Conservation (phyloP, 2,113 vertebrate genomes). For the Podarcis muralis region DNA sequence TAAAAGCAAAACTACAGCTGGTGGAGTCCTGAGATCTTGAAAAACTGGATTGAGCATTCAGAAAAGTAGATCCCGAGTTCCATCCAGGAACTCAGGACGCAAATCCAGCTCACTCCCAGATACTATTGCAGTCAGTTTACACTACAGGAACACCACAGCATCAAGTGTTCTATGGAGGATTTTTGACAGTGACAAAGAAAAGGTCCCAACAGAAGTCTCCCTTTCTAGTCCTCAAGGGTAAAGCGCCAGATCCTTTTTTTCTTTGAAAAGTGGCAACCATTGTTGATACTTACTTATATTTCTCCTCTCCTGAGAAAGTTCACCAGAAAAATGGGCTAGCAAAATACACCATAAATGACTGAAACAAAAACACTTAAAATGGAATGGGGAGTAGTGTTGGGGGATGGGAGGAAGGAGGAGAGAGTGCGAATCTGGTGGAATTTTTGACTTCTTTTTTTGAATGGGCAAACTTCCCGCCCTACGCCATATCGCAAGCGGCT, state of each 20-base stretch:
- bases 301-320: not conserved
- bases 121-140: not conserved
- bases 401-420: too few species aligned
- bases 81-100: slow-evolving; percentile 15
- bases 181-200: not conserved
- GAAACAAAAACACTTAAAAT: not conserved
- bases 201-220: not conserved
- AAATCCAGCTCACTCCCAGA: not conserved
- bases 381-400: too few species aligned
- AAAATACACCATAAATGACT: not conserved
- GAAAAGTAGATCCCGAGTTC: slow-evolving; percentile 9
- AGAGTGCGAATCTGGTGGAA: not conserved
- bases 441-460: not conserved
- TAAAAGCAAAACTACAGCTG: too few species aligned
- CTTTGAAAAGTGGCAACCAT: not conserved
- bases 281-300: not conserved
- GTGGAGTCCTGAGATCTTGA: not conserved
- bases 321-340: not conserved
- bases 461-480: not conserved
- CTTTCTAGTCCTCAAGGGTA: not conserved
- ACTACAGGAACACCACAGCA: not conserved
- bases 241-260: too few species aligned
- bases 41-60: slow-evolving; percentile 26
- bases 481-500: not conserved
- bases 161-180: not conserved